A percentile compares a stretch with the other conserved stretches of the same genome.
Evolutionary conservation across 2,113 vertebrate genomes (phyloP).

Genomic region (Bothrops jararaca): DNA sequence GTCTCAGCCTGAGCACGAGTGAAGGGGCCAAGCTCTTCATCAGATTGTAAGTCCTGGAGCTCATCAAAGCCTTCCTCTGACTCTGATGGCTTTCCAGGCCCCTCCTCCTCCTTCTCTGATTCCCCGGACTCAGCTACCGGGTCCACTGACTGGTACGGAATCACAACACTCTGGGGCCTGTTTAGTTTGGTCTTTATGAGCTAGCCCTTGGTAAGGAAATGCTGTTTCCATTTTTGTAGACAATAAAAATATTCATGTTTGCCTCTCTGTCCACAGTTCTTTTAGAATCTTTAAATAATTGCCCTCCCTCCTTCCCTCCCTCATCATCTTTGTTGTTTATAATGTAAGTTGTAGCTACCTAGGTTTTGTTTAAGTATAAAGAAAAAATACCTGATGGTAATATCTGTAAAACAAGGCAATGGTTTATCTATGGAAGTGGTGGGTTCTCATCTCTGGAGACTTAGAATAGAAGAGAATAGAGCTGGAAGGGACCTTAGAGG

Average conservation of each 20-base stretch:
- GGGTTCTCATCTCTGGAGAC: neutral
- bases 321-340: neutral
- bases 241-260: neutral
- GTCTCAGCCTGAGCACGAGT: too few species aligned
- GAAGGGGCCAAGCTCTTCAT: too few species aligned
- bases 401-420: neutral
- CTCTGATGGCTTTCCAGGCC: too few species aligned
- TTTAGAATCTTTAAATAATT: neutral
- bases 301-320: neutral
- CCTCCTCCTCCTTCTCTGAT: too few species aligned
- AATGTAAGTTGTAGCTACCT: neutral
- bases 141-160: too few species aligned
- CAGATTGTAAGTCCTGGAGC: too few species aligned
- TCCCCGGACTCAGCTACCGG: too few species aligned
- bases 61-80: too few species aligned
- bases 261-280: neutral
- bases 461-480: too few species aligned
- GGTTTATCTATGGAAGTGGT: neutral
- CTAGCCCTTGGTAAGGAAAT: neutral
- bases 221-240: neutral
- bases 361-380: neutral
- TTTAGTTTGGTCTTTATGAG: neutral
- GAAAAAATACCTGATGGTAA: neutral
- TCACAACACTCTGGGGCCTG: neutral
- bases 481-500: too few species aligned